phyloP scores from a whole-genome alignment of 2,797 vertebrate species.

The Tachyglossus aculeatus region DNA sequence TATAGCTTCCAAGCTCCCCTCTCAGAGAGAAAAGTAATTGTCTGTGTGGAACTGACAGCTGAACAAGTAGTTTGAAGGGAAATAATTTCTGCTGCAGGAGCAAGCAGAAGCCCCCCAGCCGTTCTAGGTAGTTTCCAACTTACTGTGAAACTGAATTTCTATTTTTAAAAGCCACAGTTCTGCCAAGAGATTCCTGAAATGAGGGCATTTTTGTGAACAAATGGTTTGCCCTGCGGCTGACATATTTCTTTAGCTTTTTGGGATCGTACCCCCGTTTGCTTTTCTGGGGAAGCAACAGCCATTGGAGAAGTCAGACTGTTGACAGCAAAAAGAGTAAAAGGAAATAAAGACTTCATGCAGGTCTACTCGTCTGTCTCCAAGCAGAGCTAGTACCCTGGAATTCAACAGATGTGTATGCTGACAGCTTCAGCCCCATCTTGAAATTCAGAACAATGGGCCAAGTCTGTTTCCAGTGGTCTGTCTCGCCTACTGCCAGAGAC shows the following conservation, averaged over 20 bases:
- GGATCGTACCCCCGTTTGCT: conserved; percentile 18
- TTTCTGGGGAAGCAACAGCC: conserved; percentile 24
- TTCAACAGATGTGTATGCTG: not conserved
- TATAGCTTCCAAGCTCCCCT: conserved; percentile 7
- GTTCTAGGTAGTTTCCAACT: conserved; percentile 43
- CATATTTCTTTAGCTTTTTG: conserved; percentile 21
- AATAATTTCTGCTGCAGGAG: conserved; percentile 35
- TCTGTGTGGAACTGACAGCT: conserved; percentile 12
- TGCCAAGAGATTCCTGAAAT: conserved; percentile 46
- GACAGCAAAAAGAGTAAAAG: not conserved
- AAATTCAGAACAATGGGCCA: not conserved
- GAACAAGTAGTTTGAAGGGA: conserved; percentile 23
- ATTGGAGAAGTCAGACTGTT: not conserved
- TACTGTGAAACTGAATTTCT: conserved; percentile 52
- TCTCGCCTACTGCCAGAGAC: not conserved
- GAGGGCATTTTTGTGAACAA: conserved; percentile 38
- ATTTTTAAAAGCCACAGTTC: conserved; percentile 57
- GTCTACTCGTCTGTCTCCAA: conserved; percentile 16
- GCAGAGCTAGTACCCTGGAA: not conserved
- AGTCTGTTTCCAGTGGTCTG: not conserved
- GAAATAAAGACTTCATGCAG: not conserved
- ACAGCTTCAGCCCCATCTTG: not conserved
- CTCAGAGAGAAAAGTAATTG: conserved; percentile 23
- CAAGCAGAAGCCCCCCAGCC: conserved; percentile 46
- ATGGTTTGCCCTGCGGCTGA: conserved; percentile 1